These are phyloP conservation scores for Lophotis ruficrista DNA, from an alignment of 2,113 vertebrate species.

Conservation along the genomic window DNA sequence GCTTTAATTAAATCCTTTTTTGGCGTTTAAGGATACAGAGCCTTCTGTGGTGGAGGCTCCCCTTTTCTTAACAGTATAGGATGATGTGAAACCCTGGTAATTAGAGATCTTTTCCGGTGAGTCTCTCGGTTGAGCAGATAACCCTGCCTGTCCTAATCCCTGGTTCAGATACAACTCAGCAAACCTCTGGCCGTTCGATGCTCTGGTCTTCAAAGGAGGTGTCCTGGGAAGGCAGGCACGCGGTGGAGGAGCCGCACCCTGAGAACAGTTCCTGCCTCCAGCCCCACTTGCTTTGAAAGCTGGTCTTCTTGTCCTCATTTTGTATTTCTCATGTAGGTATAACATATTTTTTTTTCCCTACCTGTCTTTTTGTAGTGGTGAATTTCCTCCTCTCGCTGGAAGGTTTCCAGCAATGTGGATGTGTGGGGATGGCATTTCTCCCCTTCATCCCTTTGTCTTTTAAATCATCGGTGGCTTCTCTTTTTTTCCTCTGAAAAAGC, in stretches of 20 bases:
- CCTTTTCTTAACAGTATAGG: neutral
- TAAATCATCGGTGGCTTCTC: neutral
- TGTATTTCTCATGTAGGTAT: neutral
- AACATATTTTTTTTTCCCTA: neutral
- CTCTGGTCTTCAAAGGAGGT: neutral
- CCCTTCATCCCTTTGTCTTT: neutral
- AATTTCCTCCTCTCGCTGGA: neutral
- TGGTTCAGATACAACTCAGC: neutral
- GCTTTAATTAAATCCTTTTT: neutral
- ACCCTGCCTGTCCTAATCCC: neutral
- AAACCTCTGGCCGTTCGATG: neutral
- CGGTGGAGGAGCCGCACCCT: neutral
- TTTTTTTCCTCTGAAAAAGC: neutral
- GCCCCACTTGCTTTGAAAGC: neutral
- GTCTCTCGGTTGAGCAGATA: neutral
- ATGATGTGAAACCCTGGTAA: accelerated
- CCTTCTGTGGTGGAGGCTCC: neutral
- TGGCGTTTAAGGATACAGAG: neutral
- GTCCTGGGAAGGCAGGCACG: neutral
- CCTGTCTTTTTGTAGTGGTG: neutral
- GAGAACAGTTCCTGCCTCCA: neutral
- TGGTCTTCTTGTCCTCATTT: neutral
- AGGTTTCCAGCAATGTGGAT: neutral
- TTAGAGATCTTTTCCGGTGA: neutral
- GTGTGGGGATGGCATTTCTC: neutral